Evolutionary conservation across 2,888 invertebrate species (phyloP), one percentile per base, ranked within the genome.

Genomic region (Melieria crassipennis): DNA sequence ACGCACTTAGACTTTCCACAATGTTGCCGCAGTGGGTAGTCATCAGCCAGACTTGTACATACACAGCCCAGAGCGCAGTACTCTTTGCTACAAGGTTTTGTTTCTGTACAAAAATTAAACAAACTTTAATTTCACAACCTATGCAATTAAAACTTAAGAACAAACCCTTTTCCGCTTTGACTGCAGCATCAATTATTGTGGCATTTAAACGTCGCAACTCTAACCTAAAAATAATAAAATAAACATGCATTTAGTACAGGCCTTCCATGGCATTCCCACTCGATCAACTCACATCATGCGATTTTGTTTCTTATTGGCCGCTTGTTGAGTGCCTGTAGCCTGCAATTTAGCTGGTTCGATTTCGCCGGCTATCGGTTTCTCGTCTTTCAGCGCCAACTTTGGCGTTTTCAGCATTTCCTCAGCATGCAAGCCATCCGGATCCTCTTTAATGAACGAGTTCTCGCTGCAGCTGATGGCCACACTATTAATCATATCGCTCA

Each of bases 11-110:
- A 79, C 62, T 88, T 88, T 10, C 91, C 90, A 80, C 93, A 93
- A 80, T 93, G 93, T 70, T 88, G 86, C 75, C 87, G 88, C 50
- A 77, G 43, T 43, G 87, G 86, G 70, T 86, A 82, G 13, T 85
- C 83, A 72, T 88, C 87, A 48, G 85, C 81, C 48, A 92, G 81
- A 77, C 91, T 92, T 65, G 88, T 87, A 80, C 93, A 93, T 55
- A 93, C 81, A 81, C 93, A 93, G 5, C 93, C 93, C 69, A 92
- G 83, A 71, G 83, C 83, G 79, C 93, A 93, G 82, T 84, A 87
- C 6, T 87, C 85, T 77, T 91, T 90, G 0, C 73, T 75, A 79
- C 93, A 93, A 4, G 79, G 81, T 46, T 80, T 79, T 4, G 77
- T 75, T 5, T 78, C 84, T 85, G 68, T 3, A 76, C 72, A 3